Evolutionary conservation across 2,888 invertebrate species (phyloP).

Genomic region (Hydrotaea diabolus): DNA sequence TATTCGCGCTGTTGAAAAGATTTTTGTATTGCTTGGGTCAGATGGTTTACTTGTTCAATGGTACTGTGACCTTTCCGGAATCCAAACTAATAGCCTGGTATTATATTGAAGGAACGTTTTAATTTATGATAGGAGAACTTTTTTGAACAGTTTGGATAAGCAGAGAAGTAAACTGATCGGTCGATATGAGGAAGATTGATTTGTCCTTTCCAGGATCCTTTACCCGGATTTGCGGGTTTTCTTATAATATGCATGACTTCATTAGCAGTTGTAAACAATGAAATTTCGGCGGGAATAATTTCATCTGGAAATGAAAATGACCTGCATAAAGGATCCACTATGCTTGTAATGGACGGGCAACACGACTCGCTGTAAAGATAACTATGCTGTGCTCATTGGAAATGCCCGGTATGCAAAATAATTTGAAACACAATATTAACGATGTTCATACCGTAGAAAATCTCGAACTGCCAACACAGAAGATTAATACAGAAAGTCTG

Average conservation of each 20-base stretch:
- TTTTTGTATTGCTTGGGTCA: too few relatives aligned
- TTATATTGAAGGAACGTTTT: background rate
- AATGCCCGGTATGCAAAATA: background rate
- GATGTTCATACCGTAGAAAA: conserved; percentile 5
- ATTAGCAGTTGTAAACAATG: too few relatives aligned
- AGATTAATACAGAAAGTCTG: background rate
- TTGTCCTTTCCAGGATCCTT: too few relatives aligned
- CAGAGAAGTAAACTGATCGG: too few relatives aligned
- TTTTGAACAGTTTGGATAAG: too few relatives aligned
- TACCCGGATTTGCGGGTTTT: background rate
- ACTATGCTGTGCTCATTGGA: background rate
- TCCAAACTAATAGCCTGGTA: too few relatives aligned
- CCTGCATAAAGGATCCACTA: background rate
- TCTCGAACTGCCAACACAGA: background rate
- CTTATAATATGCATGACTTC: too few relatives aligned
- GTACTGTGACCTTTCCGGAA: too few relatives aligned
- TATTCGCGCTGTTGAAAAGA: too few relatives aligned
- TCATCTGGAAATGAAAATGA: background rate
- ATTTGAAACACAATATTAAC: background rate
- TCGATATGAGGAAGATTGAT: too few relatives aligned
- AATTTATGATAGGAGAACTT: too few relatives aligned
- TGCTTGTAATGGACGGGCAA: conserved; percentile 37
- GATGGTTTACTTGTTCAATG: too few relatives aligned
- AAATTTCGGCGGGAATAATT: background rate
- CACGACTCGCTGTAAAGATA: conserved; percentile 8